Base-by-base conservation (phyloP, 2,888 invertebrate species). In the Andrena chrysosceles region DNA sequence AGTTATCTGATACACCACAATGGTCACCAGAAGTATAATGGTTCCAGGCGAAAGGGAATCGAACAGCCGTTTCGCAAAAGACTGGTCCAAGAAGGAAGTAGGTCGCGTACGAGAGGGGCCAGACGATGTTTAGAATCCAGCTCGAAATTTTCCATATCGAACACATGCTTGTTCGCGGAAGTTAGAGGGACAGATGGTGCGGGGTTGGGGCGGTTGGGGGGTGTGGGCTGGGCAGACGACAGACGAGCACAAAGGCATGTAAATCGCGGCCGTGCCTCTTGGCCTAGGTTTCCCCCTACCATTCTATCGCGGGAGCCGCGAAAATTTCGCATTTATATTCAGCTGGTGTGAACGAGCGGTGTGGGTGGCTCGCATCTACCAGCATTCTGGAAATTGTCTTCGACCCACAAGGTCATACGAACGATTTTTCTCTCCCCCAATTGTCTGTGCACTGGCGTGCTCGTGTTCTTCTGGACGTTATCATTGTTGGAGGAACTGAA, bases 301-400 rank as follows among this genome's bases (percentile, higher is more conserved):
- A 10, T 54, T 29, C 49, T 7, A 48, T 42, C 5, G 20, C 62
- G 68, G 10, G 10, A 73, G 52, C 56, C 54, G 67, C 62, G 79
- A 83, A 87, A 84, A 86, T 87, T 81, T 84, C 78, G 66, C 86
- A 89, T 89, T 85, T 89, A 87, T 86, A 89, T 86, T 87, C 85
- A 71, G 20, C 54, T 48, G 29, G 68, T 26, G 81, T 26, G 76
- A 81, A 78, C 70, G 76, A 81, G 66, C 64, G 71, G 23, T 26
- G 35, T 56, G 29, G 60, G 29, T 56, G 70, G n/a, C 48, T 75
- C 69, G 77, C 31, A 66, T 62, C 68, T 49, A 33, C 72, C 48
- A 69, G 49, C 62, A 83, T 76, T 68, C 29, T 6, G 64, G 70
- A 85, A 66, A 87, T 85, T 80, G 81, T 84, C 78, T 84, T 81